Evolutionary conservation across 2,888 invertebrate species (phyloP), one percentile per base, ranked within the genome.

Genomic region (Halictus quadricinctus): DNA sequence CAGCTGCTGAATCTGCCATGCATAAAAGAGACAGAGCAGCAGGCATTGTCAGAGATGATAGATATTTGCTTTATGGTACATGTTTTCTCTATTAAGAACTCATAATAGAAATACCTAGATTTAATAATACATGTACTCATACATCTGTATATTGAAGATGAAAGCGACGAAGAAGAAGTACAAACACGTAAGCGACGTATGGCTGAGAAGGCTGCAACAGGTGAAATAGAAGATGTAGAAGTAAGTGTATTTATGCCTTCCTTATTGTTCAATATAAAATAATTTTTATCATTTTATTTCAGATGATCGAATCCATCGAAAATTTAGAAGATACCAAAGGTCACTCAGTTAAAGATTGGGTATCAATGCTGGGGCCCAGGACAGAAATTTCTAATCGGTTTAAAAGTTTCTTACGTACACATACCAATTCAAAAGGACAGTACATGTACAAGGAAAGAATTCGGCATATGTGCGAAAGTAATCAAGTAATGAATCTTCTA

Each of bases 271-370:
- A 12, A 80, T 18, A 69, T 29, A 54, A 80, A 76, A 70, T 64
- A 76, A 54, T 69, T 36, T 41, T 70, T 66, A 80, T 70, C 60
- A 70, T 66, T 72, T 41, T 50, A 75, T 87, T 87, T 46, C 87
- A 96, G 95, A 97, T 98, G 95, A 97, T 98, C 72, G 99, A 99
- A 95, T 98, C 99, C 80, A 99, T 99, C 87, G 99, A 99, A 94
- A 99, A 99, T 95, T 95, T 99, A 54, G 99, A 99, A 94, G 99
- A 99, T 92, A 99, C 99, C 8, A 98, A 99, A 93, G 99, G 99
- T 0, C 97, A 99, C 93, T 96, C 98, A 0, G 97, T 98, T 3
- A 97, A 98, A 92, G 99, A 99, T 92, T 99, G 99, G 99, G 99
- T 99, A 0, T 97, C 97, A 79, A 98, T 99, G 98, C 95, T 99